Base-by-base conservation (phyloP, 2,113 vertebrate genomes). In the Passer montanus region DNA sequence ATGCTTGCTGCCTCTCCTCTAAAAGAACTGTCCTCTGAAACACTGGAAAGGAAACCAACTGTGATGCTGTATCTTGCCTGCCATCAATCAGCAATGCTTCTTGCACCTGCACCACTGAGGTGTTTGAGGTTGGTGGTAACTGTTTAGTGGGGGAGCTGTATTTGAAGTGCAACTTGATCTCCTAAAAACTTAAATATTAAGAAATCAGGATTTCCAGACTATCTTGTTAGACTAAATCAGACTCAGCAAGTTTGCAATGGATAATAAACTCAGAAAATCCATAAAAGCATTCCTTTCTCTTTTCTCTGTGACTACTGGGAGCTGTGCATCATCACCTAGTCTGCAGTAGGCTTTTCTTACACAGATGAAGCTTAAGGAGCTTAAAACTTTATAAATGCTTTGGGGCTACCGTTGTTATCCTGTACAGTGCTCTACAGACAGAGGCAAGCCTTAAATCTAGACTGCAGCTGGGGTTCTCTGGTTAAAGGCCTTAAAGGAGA, bases 311-410 rank as follows among this genome's bases (percentile, higher is more conserved):
- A 56, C 81, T 87, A 30, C 47, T 22, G 46, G 64, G 64, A 91
- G n/a, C 89, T 87, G 19, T 63, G 69, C 39, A 84, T 41, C 41
- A 72, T 82, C 69, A 72, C 74, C 49, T 68, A 68, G 60, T 47
- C 53, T 49, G 37, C 84, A 91, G 44, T 1, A 76, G 58, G 58
- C 44, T 91, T 85, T 87, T 56, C 78, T 87, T 44, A 91, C 55
- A 81, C 47, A 74, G 52, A 67, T 30, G 55, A 92, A 68, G 47
- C 75, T 87, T 95, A 93, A 83, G 63, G 63, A 94, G 90, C 43
- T 94, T 95, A 88, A 90, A 90, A 92, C 68, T 94, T 89, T 43
- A 52, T 62, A 89, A 91, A 89, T 55, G 46, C 47, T 81, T 78
- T 81, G 50, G 31, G 35, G 43, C 50, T 77, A 41, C 39, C 0